Evolutionary conservation across 2,888 invertebrate species (phyloP).

Genomic region (Aethes cnicana): DNA sequence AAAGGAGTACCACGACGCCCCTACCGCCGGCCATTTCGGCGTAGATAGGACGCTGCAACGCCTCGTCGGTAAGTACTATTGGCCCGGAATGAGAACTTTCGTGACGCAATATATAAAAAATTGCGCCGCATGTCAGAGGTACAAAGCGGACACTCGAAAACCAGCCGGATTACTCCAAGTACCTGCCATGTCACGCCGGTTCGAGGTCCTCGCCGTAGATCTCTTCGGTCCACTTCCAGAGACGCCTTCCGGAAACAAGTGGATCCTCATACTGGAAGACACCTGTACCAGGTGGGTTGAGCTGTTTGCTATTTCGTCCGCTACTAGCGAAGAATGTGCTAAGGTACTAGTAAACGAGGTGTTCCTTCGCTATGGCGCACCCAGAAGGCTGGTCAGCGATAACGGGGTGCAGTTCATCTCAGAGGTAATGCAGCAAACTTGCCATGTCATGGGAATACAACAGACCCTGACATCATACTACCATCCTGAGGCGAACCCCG

Average conservation of each 20-base stretch:
- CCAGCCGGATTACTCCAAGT: too few species aligned
- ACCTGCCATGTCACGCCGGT: too few species aligned
- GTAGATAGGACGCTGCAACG: slow-evolving; percentile 15
- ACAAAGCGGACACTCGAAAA: too few species aligned
- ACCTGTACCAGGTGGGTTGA: too few species aligned
- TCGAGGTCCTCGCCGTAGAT: slow-evolving; percentile 36
- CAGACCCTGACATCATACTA: neutral
- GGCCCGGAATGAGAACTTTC: slow-evolving; percentile 34
- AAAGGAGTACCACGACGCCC: neutral
- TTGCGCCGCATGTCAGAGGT: too few species aligned
- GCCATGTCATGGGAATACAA: neutral
- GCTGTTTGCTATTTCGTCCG: too few species aligned
- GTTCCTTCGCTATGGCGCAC: too few species aligned
- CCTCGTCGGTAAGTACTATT: slow-evolving; percentile 32
- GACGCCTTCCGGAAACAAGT: slow-evolving; percentile 30
- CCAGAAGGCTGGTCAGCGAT: neutral
- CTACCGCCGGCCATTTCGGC: neutral
- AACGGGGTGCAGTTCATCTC: too few species aligned
- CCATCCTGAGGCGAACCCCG: neutral
- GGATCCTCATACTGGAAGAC: too few species aligned
- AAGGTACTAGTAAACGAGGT: too few species aligned
- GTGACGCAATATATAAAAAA: slow-evolving; percentile 31
- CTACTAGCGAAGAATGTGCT: too few species aligned
- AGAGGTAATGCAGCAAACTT: neutral
- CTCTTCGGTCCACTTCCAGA: slow-evolving; percentile 40